These are phyloP conservation scores for Elysia crispata DNA, from an alignment of 2,888 invertebrate species.

Conservation along the genomic window DNA sequence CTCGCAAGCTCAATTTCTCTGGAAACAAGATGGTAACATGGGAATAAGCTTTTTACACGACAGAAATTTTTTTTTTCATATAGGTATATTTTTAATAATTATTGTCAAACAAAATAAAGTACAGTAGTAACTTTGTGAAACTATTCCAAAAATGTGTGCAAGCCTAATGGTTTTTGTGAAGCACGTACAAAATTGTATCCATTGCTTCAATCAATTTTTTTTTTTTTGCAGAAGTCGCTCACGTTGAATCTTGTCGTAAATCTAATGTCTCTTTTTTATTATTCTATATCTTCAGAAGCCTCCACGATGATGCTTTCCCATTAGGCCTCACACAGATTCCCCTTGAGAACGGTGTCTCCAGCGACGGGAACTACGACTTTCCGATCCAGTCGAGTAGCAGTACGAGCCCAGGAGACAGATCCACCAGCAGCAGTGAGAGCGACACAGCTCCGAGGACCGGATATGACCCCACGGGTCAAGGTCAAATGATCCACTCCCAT, in stretches of 20 bases:
- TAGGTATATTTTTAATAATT: too few species aligned
- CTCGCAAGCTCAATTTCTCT: too few species aligned
- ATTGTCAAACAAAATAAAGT: too few species aligned
- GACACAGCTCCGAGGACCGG: background rate
- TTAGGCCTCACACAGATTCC: constrained; percentile 57
- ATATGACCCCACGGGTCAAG: constrained; percentile 21
- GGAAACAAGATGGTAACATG: too few species aligned
- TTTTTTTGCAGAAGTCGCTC: background rate
- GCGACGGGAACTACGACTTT: constrained; percentile 49
- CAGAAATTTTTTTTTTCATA: too few species aligned
- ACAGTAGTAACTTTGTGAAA: too few species aligned
- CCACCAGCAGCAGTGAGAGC: constrained; percentile 25
- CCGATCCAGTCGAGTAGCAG: background rate
- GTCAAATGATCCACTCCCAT: constrained; percentile 18
- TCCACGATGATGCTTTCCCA: constrained; percentile 64
- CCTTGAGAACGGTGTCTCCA: constrained; percentile 41
- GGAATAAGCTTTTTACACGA: too few species aligned
- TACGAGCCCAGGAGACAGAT: background rate
- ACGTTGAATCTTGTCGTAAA: background rate
- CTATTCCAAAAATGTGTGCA: too few species aligned
- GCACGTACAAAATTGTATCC: too few species aligned
- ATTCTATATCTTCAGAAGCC: constrained; percentile 57
- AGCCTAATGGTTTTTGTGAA: too few species aligned
- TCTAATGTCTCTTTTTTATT: background rate
- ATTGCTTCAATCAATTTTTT: too few species aligned